Conservation (phyloP, 2,797 vertebrate species). For the Sebastes steindachneri region DNA sequence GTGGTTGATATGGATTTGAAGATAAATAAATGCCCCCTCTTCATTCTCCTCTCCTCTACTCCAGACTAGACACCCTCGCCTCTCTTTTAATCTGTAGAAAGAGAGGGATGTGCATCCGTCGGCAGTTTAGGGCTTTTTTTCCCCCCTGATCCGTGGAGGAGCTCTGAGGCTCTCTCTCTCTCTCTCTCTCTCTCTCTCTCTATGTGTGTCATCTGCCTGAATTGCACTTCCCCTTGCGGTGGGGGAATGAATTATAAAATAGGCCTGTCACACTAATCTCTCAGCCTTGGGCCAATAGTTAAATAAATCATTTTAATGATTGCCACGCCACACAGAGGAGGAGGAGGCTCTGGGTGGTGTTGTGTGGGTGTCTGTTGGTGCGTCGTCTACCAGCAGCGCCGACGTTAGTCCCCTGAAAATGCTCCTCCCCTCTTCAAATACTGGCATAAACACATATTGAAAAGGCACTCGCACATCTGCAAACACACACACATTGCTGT, state of each 20-base stretch:
- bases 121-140: slow-evolving; percentile 60
- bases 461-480: slow-evolving; percentile 32
- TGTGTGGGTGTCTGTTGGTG: slow-evolving; percentile 56
- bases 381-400: slow-evolving; percentile 61
- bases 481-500: slow-evolving; percentile 38
- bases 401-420: slow-evolving; percentile 35
- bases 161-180: slow-evolving; percentile 43
- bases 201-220: slow-evolving; percentile 79
- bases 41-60: slow-evolving; percentile 52
- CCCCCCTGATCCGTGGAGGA: slow-evolving; percentile 50
- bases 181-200: slow-evolving; percentile 47
- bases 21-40: slow-evolving; percentile 72
- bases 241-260: slow-evolving; percentile 84
- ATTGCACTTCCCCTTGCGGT: slow-evolving; percentile 77
- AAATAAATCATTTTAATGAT: slow-evolving; percentile 86
- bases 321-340: slow-evolving; percentile 68
- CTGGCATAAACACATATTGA: slow-evolving; percentile 64
- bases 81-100: slow-evolving; percentile 76
- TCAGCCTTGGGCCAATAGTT: slow-evolving; percentile 81
- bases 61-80: slow-evolving; percentile 62
- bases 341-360: slow-evolving; percentile 68
- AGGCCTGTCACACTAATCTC: slow-evolving; percentile 83
- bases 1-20: slow-evolving; percentile 74
- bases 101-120: slow-evolving; percentile 72
- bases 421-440: slow-evolving; percentile 54